A percentile compares a stretch with the other conserved stretches of the same genome.
Evolutionary conservation across 2,797 vertebrate species (phyloP).

Genomic region (Rhinella marina): DNA sequence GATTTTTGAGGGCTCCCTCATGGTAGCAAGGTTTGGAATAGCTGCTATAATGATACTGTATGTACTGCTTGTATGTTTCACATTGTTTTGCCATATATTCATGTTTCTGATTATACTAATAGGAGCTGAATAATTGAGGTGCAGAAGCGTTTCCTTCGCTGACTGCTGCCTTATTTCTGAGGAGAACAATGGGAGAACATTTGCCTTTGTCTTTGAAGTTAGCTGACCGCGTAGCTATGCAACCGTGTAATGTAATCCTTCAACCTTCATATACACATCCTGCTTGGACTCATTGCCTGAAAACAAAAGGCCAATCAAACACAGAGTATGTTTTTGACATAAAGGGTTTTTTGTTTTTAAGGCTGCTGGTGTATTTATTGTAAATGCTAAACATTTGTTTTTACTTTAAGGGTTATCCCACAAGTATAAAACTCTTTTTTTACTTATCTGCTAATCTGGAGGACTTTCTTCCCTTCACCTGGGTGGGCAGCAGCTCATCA

Average conservation of each 20-base stretch:
- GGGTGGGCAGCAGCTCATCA: too few species aligned
- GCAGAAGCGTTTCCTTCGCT: constrained; percentile 17
- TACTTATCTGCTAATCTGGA: too few species aligned
- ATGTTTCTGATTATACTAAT: neutral
- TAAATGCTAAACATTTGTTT: neutral
- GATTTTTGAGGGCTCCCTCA: neutral
- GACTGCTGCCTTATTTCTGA: neutral
- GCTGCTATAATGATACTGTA: neutral
- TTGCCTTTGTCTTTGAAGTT: constrained; percentile 49
- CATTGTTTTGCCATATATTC: too few species aligned
- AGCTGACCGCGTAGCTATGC: constrained; percentile 47
- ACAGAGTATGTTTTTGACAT: neutral
- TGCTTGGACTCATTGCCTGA: constrained; percentile 32
- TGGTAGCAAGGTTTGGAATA: neutral
- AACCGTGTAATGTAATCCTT: constrained; percentile 53
- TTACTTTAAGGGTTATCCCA: too few species aligned
- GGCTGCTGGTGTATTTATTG: neutral
- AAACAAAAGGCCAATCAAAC: constrained; percentile 34
- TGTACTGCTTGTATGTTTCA: neutral
- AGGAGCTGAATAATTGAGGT: neutral
- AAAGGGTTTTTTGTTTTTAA: constrained; percentile 13
- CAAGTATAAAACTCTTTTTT: too few species aligned
- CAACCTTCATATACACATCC: constrained; percentile 40
- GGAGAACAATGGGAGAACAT: constrained; percentile 39
- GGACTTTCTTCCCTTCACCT: too few species aligned